These are phyloP conservation scores for Trididemnum clinides DNA, from an alignment of 23 tunicate species.

Conservation along the genomic window DNA sequence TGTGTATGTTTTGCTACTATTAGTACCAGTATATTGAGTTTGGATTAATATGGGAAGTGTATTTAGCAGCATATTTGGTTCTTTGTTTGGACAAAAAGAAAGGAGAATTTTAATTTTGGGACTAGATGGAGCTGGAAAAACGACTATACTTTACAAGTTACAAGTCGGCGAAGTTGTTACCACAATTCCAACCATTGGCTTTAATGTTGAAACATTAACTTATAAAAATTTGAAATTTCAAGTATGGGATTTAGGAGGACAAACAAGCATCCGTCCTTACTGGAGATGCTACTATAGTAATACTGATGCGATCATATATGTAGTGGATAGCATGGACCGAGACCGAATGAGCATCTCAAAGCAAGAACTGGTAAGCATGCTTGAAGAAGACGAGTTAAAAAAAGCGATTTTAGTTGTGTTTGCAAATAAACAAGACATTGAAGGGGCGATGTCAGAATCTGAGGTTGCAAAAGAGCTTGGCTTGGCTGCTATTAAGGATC, in stretches of 20 bases:
- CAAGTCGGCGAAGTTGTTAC: slow-evolving; percentile 99
- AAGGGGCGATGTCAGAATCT: slow-evolving; percentile 87
- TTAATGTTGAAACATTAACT: slow-evolving; percentile 94
- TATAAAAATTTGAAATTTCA: slow-evolving; percentile 98
- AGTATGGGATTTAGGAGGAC: slow-evolving; percentile 99
- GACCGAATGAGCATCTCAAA: slow-evolving; percentile 95
- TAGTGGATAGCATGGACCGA: slow-evolving; percentile 94
- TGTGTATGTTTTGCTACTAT: no score
- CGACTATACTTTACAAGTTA: slow-evolving; percentile 90
- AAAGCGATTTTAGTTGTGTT: slow-evolving; percentile 88
- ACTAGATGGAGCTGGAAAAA: slow-evolving; percentile 98
- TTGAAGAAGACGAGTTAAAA: slow-evolving; percentile 98
- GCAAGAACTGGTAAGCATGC: slow-evolving; percentile 96
- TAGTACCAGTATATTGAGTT: background rate
- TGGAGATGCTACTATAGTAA: slow-evolving; percentile 99
- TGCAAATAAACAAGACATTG: slow-evolving; percentile 98
- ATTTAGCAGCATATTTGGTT: slow-evolving; percentile 56
- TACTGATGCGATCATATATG: slow-evolving; percentile 99
- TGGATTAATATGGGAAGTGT: slow-evolving; percentile 53
- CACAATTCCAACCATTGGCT: slow-evolving; percentile 99
- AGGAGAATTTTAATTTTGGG: slow-evolving; percentile 95
- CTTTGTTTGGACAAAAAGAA: slow-evolving; percentile 96
- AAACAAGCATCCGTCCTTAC: slow-evolving; percentile 98
- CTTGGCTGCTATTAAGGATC: slow-evolving; percentile 65
- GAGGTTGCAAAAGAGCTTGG: slow-evolving; percentile 98